Percentiles rank a stretch among this genome's conserved stretches.
Evolutionary conservation across 2,113 vertebrate genomes (phyloP).

Genomic region (Gobius niger): DNA sequence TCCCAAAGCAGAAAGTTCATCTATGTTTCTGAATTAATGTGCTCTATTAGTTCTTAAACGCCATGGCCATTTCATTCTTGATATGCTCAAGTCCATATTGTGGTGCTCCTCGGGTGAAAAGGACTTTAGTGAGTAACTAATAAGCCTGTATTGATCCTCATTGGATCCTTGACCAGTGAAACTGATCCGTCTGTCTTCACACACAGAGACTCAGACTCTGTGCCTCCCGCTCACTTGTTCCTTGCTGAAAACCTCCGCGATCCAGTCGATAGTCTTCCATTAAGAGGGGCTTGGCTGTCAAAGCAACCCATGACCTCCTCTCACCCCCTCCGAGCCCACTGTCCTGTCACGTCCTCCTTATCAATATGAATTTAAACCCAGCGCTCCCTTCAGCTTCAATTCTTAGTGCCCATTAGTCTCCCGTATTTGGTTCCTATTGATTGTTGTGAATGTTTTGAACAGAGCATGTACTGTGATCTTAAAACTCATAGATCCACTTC

Average conservation of each 20-base stretch:
- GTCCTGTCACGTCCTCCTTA: constrained; percentile 79
- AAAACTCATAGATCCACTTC: constrained; percentile 69
- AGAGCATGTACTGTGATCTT: constrained; percentile 67
- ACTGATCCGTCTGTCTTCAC: constrained; percentile 47
- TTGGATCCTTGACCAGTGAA: constrained; percentile 35
- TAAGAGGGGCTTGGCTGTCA: constrained; percentile 83
- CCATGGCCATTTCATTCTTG: too few species aligned
- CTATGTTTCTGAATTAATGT: too few species aligned
- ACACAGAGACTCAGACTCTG: constrained; percentile 64
- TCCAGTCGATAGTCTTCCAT: constrained; percentile 91
- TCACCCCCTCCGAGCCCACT: constrained; percentile 67
- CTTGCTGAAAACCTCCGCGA: constrained; percentile 75
- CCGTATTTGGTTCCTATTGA: constrained; percentile 88
- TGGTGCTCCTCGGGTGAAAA: constrained; percentile 15
- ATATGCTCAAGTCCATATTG: neutral
- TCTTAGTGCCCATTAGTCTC: constrained; percentile 88
- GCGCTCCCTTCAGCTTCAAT: constrained; percentile 76
- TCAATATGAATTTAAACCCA: constrained; percentile 83
- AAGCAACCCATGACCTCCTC: constrained; percentile 80
- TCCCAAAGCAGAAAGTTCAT: too few species aligned
- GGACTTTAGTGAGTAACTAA: constrained; percentile 30
- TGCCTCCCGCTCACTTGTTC: constrained; percentile 77
- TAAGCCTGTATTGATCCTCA: constrained; percentile 48
- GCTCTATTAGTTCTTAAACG: too few species aligned
- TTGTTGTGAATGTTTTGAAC: constrained; percentile 70